Base-by-base conservation (phyloP, 2,888 invertebrate genomes). In the Candidula unifasciata region DNA sequence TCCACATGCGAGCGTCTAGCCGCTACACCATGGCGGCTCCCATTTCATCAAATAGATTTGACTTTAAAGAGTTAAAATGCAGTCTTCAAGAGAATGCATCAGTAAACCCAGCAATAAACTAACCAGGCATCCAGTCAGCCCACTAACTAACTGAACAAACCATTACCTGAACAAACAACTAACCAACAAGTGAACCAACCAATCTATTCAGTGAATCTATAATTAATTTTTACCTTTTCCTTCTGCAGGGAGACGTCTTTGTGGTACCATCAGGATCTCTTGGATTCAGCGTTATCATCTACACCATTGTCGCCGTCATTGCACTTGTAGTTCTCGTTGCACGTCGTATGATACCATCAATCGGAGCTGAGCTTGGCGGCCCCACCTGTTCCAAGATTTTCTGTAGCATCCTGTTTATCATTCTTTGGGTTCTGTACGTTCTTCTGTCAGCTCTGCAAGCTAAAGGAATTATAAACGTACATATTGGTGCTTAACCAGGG, bases 251-350 rank as follows among this genome's bases (percentile, higher is more conserved):
- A 30, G 57, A 89, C 52, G 80, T 86, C 44, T 93, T 93, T 85
- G 60, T 85, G 2, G 92, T 93, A 10, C 86, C 86, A 18, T 89
- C 92, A 10, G 93, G 92, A 10, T 86, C 89, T 27, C 88, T 93
- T n/a, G 89, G 88, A 0, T 94, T 95, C 92, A 95, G 95, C 87
- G 95, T 95, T 21, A 90, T 94, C 21, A 91, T 95, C 78, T 95
- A 94, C 93, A 93, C 95, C 3, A 91, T 94, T 16, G 92, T 93
- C 64, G 94, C 95, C 2, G 87, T 94, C 35, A 83, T 95, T 44
- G 94, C 94, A 71, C 91, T 95, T 8, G 86, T 89, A 0, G 86
- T 95, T 1, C 90, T 95, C 2, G 87, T 95, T 35, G 85, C 93
- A 0, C 92, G 95, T 79, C 93, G 95, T 60, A 35, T 85, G 57